Evolutionary conservation across 92 coral and sea anemone genomes (phyloP), one percentile per base, ranked within the genome.

Genomic region (Zoanthus sociatus): DNA sequence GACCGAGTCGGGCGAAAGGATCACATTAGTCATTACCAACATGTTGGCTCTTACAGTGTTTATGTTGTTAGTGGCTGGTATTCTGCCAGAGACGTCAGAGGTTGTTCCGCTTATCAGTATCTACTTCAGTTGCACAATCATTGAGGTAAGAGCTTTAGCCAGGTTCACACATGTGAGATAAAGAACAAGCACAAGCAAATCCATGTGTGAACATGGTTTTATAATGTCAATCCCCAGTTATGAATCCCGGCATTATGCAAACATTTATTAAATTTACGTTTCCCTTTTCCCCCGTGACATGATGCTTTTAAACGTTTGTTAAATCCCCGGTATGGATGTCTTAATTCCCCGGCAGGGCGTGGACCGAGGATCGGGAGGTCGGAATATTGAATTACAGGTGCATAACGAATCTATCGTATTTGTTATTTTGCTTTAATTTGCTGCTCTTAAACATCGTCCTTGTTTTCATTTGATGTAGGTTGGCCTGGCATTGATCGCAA

Each of bases 1-100:
- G 9, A 92, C 98, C 20, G 98, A 95, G 70, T 93, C 95, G 71
- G 98, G 98, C 0, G 98, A 96, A 84, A 91, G 98, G 45, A 94
- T 96, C 76, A 92, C 97, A 2, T 87, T 96, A 32, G 96, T 96
- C 4, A 96, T 96, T 54, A 96, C 98, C 16, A 94, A 92, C 85
- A 81, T 96, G 82, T 81, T 96, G 83, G 97, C 98, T 4, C 82
- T 96, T 87, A 94, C 96, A 9, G 98, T 96, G 21, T 96, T 96
- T 53, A 91, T 96, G 93, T 71, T 96, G 75, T 89, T 96, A 37
- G 98, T 96, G 1, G 98, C 98, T 48, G 98, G 94, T 64, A 91
- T 96, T 77, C 86, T 96, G 76, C 98, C 98, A 0, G 93, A 92
- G 44, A 96, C 96, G 32, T 96, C 98, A 32, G 98, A 96, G 71